Base-by-base conservation (phyloP, 2,888 invertebrate genomes). In the Holacanthella duospinosa region DNA sequence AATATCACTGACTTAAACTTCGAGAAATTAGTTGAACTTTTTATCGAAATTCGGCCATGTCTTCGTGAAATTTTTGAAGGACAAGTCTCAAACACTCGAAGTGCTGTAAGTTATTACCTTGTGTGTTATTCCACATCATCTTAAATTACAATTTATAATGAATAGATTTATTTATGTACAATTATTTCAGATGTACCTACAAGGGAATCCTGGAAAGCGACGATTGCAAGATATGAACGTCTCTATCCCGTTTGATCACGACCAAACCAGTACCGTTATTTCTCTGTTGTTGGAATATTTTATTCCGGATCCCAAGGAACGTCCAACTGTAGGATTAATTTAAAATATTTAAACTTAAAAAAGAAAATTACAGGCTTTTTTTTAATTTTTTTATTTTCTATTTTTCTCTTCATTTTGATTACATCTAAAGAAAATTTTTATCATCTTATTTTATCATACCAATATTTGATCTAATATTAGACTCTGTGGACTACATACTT, bases 21-120 rank as follows among this genome's bases (percentile, higher is more conserved):
- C 2, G 27, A 21, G 24, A 43, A 63, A 25, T 25, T 68, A 19
- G 43, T 62, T 1, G 63, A 66, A 44, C 54, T 63, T 48, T 68
- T 65, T 57, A 55, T 62, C n/a, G 53, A 29, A 12, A 63, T 70
- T 26, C 60, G 59, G n/a, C 56, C 54, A 2, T 64, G 64, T 9
- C 54, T 70, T 25, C 43, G 54, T 54, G 62, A 55, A 3, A 68
- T 70, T 9, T 67, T 68, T 60, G 60, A 65, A 57, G 70, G 67
- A 29, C 48, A 44, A 12, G 55, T 62, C 25, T 12, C 28, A 19
- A 66, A 64, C 21, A 19, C 44, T 2, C 57, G 69, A 3, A 66
- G 64, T 28, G 44, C 57, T 4, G 69, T 69, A 60, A 66, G 62
- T 27, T 28, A 26, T 36, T 44, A 4, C 16, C 21, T 24, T 59